These are phyloP conservation scores for Philantomba maxwellii DNA, from an alignment of 2,113 vertebrate genomes.

Conservation along the genomic window DNA sequence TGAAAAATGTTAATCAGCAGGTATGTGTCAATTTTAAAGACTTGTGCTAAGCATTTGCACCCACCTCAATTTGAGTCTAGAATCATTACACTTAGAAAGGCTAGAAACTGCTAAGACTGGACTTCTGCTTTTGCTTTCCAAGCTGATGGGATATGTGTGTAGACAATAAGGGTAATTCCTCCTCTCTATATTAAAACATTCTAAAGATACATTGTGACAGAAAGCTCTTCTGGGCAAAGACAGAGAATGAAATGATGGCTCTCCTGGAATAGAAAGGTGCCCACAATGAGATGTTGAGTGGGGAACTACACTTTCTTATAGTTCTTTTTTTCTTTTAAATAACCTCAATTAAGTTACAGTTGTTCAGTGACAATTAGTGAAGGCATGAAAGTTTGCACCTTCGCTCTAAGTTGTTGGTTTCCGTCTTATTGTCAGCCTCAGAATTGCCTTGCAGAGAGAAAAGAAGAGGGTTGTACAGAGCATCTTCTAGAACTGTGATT, in stretches of 20 bases:
- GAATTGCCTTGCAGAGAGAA: background rate
- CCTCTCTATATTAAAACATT: background rate
- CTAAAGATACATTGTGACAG: background rate
- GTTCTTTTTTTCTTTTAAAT: background rate
- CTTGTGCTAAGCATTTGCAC: background rate
- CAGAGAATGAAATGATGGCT: background rate
- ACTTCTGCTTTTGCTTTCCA: background rate
- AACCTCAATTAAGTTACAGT: background rate
- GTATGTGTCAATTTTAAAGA: background rate
- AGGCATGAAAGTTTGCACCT: background rate
- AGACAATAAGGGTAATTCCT: background rate
- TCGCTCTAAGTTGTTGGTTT: background rate
- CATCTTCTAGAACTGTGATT: slow-evolving; percentile 60
- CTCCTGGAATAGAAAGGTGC: background rate
- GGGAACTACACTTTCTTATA: background rate
- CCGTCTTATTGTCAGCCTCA: background rate
- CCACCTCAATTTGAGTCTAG: background rate
- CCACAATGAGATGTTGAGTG: background rate
- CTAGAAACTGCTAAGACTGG: background rate
- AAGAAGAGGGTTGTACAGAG: background rate
- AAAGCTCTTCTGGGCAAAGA: background rate
- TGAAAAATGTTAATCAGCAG: background rate
- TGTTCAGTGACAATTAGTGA: background rate
- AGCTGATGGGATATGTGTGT: background rate
- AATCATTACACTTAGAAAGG: background rate